These are phyloP conservation scores for Aphelocoma californica DNA, from an alignment of 2,797 vertebrate species.

Conservation along the genomic window DNA sequence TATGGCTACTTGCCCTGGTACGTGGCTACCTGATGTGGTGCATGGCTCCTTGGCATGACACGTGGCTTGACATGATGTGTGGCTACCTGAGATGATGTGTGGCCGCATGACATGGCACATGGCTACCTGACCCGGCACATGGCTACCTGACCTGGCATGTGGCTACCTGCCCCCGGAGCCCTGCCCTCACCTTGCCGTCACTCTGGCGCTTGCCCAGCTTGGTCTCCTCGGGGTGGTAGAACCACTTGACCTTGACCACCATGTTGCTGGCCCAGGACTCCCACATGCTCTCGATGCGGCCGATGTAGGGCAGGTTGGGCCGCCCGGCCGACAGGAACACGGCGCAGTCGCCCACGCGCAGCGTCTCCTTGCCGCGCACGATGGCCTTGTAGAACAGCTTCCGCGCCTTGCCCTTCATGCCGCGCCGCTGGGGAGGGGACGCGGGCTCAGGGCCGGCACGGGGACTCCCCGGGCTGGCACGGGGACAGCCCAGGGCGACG, in stretches of 20 bases:
- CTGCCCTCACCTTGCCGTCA: slow-evolving; percentile 87
- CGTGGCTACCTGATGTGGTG: fast-evolving
- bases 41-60: fast-evolving
- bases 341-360: slow-evolving; percentile 92
- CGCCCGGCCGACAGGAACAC: slow-evolving; percentile 95
- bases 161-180: not conserved
- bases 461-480: fast-evolving
- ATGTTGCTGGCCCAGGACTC: slow-evolving; percentile 97
- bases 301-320: slow-evolving; percentile 93
- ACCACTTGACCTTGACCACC: slow-evolving; percentile 99
- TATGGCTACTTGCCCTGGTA: fast-evolving
- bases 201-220: slow-evolving; percentile 92
- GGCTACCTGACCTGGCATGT: fast-evolving
- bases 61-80: fast-evolving
- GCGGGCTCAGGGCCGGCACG: fast-evolving
- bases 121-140: too few species aligned
- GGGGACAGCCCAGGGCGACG: fast-evolving
- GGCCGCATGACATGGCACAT: fast-evolving
- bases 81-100: fast-evolving
- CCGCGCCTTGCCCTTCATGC: slow-evolving; percentile 93
- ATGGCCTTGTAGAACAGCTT: slow-evolving; percentile 99
- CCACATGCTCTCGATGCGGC: slow-evolving; percentile 97
- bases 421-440: slow-evolving; percentile 81
- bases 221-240: slow-evolving; percentile 98
- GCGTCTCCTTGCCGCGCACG: slow-evolving; percentile 90